Evolutionary conservation across 2,888 invertebrate species (phyloP).

Genomic region (Isoperla grammatica): DNA sequence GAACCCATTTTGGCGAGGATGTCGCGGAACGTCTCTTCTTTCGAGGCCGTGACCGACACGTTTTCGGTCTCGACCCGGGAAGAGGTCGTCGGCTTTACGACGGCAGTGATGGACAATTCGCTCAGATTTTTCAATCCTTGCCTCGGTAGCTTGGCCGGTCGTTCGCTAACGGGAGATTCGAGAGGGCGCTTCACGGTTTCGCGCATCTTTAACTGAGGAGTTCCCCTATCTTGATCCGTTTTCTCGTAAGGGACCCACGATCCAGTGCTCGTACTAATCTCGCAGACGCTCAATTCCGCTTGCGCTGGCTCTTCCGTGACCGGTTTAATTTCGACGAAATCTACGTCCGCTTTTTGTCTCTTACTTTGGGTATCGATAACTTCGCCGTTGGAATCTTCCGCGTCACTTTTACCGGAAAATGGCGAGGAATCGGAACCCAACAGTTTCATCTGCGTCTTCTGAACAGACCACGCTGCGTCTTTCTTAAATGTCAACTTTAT

Average conservation of each 20-base stretch:
- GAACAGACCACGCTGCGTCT: constrained; percentile 28
- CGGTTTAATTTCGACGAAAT: background rate
- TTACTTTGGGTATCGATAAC: background rate
- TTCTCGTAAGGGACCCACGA: no score
- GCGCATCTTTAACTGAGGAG: background rate
- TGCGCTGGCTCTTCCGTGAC: background rate
- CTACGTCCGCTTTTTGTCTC: background rate
- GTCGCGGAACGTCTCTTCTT: constrained; percentile 21
- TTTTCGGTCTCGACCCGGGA: no score
- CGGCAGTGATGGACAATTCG: background rate
- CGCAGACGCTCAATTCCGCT: no score
- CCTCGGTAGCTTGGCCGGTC: background rate
- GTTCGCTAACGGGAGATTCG: background rate
- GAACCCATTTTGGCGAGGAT: constrained; percentile 26
- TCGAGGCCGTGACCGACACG: background rate
- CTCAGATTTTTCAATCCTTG: background rate
- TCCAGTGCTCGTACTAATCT: no score
- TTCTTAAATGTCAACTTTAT: constrained; percentile 28
- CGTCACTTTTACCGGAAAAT: background rate
- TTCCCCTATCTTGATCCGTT: no score
- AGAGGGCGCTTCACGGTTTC: constrained; percentile 1
- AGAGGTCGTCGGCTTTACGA: background rate
- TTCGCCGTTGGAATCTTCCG: background rate
- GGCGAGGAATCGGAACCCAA: constrained; percentile 3
- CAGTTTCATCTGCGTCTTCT: constrained; percentile 17